A percentile compares a stretch with the other conserved stretches of the same genome.
Conservation (phyloP, 2,797 vertebrate species). For the Lycodopsis pacificus region DNA sequence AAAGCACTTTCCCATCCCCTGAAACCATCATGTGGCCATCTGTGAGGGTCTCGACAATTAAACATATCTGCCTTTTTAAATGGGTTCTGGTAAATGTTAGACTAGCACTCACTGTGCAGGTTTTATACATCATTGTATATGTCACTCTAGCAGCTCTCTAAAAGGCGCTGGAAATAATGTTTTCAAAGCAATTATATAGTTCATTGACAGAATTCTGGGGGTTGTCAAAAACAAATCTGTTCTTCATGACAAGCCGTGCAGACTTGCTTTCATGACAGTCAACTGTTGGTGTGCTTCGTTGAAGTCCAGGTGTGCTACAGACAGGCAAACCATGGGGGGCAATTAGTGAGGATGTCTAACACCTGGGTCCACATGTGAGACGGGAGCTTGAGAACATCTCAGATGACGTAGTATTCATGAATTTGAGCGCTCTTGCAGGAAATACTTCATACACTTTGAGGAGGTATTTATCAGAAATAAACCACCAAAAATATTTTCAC, state of each 20-base stretch:
- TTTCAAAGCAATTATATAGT: slow-evolving; percentile 28
- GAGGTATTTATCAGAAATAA: slow-evolving; percentile 12
- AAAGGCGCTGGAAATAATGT: not conserved
- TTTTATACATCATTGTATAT: not conserved
- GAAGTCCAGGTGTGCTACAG: slow-evolving; percentile 63
- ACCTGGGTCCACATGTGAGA: slow-evolving; percentile 68
- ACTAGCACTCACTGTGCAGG: not conserved
- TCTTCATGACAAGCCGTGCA: slow-evolving; percentile 24
- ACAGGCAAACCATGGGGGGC: slow-evolving; percentile 59
- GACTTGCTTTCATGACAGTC: slow-evolving; percentile 30
- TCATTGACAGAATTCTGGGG: slow-evolving; percentile 18
- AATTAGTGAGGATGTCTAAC: slow-evolving; percentile 64
- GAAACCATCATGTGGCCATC: slow-evolving; percentile 11
- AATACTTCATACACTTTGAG: not conserved
- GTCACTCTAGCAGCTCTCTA: not conserved
- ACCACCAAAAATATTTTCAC: not conserved
- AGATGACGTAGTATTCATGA: slow-evolving; percentile 32
- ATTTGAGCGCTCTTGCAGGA: slow-evolving; percentile 20
- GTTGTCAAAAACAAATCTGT: slow-evolving; percentile 54
- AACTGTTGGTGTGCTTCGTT: slow-evolving; percentile 31
- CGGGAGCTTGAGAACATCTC: slow-evolving; percentile 37
- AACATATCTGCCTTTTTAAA: not conserved
- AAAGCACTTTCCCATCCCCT: slow-evolving; percentile 60
- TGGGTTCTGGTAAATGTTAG: not conserved
- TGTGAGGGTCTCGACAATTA: slow-evolving; percentile 12